Base-by-base conservation (phyloP, 2,797 vertebrate genomes). In the Eleutherodactylus coqui region DNA sequence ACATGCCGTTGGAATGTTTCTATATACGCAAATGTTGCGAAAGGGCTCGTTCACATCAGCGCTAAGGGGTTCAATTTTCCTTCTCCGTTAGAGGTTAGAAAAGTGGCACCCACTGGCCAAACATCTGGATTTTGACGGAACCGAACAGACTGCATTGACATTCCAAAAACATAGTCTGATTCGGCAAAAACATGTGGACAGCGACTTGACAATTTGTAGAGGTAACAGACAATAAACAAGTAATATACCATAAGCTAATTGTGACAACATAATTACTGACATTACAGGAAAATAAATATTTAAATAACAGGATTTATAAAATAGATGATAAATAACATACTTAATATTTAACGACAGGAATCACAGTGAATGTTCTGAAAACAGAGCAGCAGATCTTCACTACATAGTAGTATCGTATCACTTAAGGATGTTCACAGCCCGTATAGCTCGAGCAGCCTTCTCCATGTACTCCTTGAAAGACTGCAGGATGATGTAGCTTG, bases 401-500 rank as follows among this genome's bases (percentile, higher is more conserved):
- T 91, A 92, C 90, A 11, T 67, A 86, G 89, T 75, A 87, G 75
- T 72, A 76, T 53, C 21, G 41, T 14, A 4, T 84, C 55, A 87
- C 2, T 13, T 19, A 24, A 17, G 4, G 10, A 17, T 64, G 3
- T 60, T 82, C 38, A 32, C 5, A 76, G n/a, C n/a, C 16, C 89
- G 88, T 27, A 97, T 2, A 0, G 91, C 93, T 62, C 94, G 92
- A 85, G 90, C 89, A 1, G 93, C 88, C 4, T 92, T 92, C 16
- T 93, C 86, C 88, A 99, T 92, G 92, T 97, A 97, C 0, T 78
- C 13, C 75, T 88, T 90, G 64, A 97, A 92, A 9, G 92, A 87
- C 29, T 89, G 86, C 84, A 99, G 92, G 90, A 97, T 94, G 76
- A 93, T 90, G 60, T 95, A 92, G 0, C 89, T 92, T 0, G 77